Conservation (phyloP, 2,888 invertebrate species). For the Alcis repandata region DNA sequence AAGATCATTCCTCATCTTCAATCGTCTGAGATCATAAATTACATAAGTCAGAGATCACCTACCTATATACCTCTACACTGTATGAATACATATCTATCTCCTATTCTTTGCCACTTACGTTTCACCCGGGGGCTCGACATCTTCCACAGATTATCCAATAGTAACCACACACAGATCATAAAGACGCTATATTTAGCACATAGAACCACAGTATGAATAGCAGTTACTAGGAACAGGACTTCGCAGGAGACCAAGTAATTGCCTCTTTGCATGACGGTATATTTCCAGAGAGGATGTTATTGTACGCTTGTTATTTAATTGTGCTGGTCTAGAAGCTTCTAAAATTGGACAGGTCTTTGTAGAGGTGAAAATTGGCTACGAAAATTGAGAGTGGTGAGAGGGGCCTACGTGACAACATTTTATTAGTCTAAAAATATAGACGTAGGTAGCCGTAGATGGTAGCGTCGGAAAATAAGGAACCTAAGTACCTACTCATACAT, state of each 20-base stretch:
- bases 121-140: slow-evolving; percentile 55
- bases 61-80: background rate
- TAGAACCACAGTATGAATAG: slow-evolving; percentile 11
- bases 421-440: too few species aligned
- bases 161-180: background rate
- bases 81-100: too few species aligned
- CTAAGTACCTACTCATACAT: too few species aligned
- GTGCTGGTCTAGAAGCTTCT: slow-evolving; percentile 9
- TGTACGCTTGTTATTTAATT: slow-evolving; percentile 34
- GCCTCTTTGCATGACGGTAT: slow-evolving; percentile 53
- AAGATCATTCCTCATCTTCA: background rate
- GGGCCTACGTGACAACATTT: too few species aligned
- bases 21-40: too few species aligned
- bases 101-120: slow-evolving; percentile 18
- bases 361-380: background rate
- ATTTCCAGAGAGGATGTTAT: slow-evolving; percentile 50
- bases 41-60: too few species aligned
- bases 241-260: slow-evolving; percentile 53
- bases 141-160: background rate
- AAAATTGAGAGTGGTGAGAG: background rate
- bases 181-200: slow-evolving; percentile 16
- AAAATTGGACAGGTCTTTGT: background rate
- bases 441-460: too few species aligned
- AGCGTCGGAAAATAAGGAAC: too few species aligned
- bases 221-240: slow-evolving; percentile 38